Conservation (phyloP, 2,113 vertebrate species). For the Neolamprologus ventralis region DNA sequence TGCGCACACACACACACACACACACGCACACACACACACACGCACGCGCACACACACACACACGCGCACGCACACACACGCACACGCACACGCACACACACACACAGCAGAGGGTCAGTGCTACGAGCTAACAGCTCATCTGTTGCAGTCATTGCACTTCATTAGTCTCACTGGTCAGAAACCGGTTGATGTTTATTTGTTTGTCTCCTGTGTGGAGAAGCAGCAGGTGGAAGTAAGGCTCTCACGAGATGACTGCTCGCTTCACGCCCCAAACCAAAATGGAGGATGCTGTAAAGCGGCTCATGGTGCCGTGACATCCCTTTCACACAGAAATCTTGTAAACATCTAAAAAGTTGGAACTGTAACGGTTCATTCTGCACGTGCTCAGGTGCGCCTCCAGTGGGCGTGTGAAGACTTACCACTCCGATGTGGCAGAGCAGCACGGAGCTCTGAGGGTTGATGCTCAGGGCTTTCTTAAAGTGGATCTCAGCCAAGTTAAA, state of each 20-base stretch:
- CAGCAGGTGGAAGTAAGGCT: background rate
- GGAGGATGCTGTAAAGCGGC: background rate
- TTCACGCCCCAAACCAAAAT: background rate
- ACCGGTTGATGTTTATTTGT: background rate
- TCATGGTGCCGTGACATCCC: background rate
- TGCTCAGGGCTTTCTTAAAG: constrained; percentile 97
- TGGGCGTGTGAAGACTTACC: constrained; percentile 64
- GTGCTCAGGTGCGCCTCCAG: background rate
- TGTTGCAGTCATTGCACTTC: background rate
- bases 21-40: too few species aligned
- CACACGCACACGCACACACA: background rate
- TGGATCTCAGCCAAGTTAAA: constrained; percentile 98
- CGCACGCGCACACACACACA: too few species aligned
- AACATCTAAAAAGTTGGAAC: background rate
- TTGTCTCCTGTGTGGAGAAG: background rate
- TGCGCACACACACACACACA: constrained; percentile 1
- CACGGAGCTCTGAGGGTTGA: constrained; percentile 98
- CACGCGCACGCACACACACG: background rate
- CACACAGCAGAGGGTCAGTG: background rate
- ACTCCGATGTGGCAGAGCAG: constrained; percentile 97
- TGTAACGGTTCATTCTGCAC: background rate
- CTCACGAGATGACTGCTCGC: background rate
- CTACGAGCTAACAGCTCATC: background rate
- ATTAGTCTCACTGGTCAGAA: background rate
- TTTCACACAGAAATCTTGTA: background rate